phyloP scores from a whole-genome alignment of 2,888 invertebrate species.

The Orgyia antiqua region DNA sequence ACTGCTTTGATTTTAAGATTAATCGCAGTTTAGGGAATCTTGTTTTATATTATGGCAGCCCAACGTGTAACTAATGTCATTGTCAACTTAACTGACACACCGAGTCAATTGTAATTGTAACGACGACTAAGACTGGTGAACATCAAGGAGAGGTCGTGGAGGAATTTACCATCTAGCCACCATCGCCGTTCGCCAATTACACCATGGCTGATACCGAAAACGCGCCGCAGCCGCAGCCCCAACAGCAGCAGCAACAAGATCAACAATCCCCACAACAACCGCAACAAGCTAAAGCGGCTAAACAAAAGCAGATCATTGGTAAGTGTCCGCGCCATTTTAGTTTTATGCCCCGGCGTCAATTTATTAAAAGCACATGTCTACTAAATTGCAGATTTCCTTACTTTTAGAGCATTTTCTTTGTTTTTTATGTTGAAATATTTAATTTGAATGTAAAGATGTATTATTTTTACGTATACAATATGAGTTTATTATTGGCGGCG shows the following conservation, averaged over 20 bases:
- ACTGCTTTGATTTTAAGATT: no score
- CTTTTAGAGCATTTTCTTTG: constrained; percentile 11
- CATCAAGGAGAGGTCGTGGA: constrained; percentile 87
- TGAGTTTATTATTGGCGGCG: constrained; percentile 18
- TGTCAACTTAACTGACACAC: neutral
- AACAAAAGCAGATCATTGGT: constrained; percentile 94
- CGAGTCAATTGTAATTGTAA: constrained; percentile 38
- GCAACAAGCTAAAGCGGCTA: constrained; percentile 81
- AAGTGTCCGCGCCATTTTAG: constrained; percentile 77
- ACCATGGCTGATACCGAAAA: constrained; percentile 98
- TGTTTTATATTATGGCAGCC: no score
- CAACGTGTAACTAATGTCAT: no score
- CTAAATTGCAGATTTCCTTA: constrained; percentile 21
- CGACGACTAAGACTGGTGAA: constrained; percentile 81
- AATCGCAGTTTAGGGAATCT: no score
- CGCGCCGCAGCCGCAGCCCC: constrained; percentile 84
- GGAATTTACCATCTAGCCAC: constrained; percentile 84
- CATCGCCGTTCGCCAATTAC: constrained; percentile 87
- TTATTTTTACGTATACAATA: neutral
- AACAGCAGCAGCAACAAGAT: constrained; percentile 82
- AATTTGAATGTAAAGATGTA: neutral
- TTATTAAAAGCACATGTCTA: constrained; percentile 61
- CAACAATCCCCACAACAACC: constrained; percentile 79
- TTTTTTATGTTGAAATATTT: constrained; percentile 4
- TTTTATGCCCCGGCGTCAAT: constrained; percentile 54